Percentiles rank a stretch among this genome's conserved stretches.
Evolutionary conservation across 2,113 vertebrate species (phyloP).

Genomic region (Natator depressus): DNA sequence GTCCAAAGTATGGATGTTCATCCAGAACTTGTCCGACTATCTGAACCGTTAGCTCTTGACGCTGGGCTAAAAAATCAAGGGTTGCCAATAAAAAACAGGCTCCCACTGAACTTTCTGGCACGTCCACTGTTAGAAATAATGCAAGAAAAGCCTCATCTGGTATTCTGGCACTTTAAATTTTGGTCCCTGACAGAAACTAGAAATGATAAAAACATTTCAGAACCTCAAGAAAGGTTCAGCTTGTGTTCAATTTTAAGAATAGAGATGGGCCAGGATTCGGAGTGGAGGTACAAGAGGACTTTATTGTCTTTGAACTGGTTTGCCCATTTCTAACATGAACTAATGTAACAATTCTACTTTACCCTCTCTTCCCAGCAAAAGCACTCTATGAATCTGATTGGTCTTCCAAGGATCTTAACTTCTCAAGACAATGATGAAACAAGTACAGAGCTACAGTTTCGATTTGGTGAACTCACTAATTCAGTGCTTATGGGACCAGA

Average conservation of each 20-base stretch:
- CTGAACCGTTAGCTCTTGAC: background rate
- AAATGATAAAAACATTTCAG: background rate
- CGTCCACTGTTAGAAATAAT: background rate
- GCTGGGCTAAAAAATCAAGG: background rate
- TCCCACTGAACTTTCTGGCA: background rate
- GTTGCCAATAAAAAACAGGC: background rate
- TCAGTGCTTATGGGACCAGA: background rate
- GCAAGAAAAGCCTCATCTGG: background rate
- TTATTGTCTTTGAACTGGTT: constrained; percentile 2
- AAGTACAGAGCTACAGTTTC: background rate
- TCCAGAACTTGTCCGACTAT: background rate
- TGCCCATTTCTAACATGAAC: constrained; percentile 12
- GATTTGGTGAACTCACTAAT: constrained; percentile 32
- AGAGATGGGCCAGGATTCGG: background rate
- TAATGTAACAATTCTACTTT: constrained; percentile 37
- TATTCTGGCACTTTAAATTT: background rate
- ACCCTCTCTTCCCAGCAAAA: constrained; percentile 3
- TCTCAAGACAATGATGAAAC: constrained; percentile 17
- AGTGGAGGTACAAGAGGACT: background rate
- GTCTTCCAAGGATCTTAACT: constrained; percentile 1
- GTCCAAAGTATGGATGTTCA: background rate
- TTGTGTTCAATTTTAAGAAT: constrained; percentile 13
- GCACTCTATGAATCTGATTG: constrained; percentile 29
- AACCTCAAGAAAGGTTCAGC: background rate
- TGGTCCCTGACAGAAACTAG: background rate